Evolutionary conservation across 1,140 invertebrate genomes (phyloP).

Genomic region (Belonocnema kinseyi): DNA sequence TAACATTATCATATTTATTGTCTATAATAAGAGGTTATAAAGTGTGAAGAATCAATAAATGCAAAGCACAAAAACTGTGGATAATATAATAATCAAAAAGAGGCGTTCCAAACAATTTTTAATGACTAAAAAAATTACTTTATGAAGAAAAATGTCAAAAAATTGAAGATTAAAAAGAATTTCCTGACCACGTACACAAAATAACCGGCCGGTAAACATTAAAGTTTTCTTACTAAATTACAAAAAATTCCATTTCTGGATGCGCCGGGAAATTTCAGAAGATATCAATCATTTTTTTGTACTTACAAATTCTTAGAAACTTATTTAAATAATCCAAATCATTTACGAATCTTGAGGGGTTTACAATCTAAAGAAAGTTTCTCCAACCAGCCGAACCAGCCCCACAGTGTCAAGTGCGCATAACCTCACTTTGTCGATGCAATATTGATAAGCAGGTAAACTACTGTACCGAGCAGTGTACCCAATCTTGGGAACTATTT

Average conservation of each 20-base stretch:
- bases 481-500: too few species aligned
- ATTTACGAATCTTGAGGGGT: conserved; percentile 5
- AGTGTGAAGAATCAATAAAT: too few species aligned
- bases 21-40: too few species aligned
- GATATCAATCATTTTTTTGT: background rate
- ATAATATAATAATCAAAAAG: too few species aligned
- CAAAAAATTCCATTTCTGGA: background rate
- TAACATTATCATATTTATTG: too few species aligned
- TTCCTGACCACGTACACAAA: conserved; percentile 2
- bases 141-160: too few species aligned
- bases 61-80: too few species aligned
- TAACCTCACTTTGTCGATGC: background rate
- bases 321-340: conserved; percentile 23
- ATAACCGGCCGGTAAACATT: conserved; percentile 17
- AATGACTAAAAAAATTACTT: too few species aligned
- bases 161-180: background rate
- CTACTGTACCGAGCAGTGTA: too few species aligned
- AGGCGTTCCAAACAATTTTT: too few species aligned
- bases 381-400: background rate
- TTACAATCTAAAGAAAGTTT: conserved; percentile 3
- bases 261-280: background rate
- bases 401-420: background rate
- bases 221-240: background rate
- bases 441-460: too few species aligned
- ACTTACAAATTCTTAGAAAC: conserved; percentile 11